Evolutionary conservation across 1,140 invertebrate genomes (phyloP), one percentile per base, ranked within the genome.

Genomic region (Drosophila tani): DNA sequence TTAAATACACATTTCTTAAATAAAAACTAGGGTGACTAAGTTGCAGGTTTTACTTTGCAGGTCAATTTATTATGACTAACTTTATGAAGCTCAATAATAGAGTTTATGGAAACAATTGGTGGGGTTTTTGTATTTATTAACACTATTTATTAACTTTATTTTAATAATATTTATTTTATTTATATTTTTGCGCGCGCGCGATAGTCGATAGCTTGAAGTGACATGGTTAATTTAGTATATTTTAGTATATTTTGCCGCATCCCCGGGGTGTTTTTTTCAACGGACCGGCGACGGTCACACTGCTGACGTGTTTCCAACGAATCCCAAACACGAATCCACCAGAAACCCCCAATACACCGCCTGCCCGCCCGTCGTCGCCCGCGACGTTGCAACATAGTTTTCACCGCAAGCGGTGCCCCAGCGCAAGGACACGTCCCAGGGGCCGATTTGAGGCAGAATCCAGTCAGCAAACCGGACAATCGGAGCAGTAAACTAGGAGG

Each of bases 331-430:
- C 63, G 58, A 50, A 66, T 45, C 40, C 57, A 64, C 57, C 40
- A 35, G 40, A 63, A 63, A 66, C 57, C 63, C 40, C 56, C 58
- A 32, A 65, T 19, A 56, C 35, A 24, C 62, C 62, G 38, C 38
- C 62, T 38, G 21, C 55, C 6, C 40, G 40, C 15, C 32, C 32
- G 32, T 29, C 49, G 50, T 17, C 53, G 19, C 32, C 53, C n/a
- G 53, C 55, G 35, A 57, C 55, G 60, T 68, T 68, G 50, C 57
- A 55, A 58, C 71, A 53, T 35, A 57, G 29, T 56, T 41, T 66
- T 57, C 38, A 56, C 24, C 47, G 57, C n/a, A 56, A 78, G 14
- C 58, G 51, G 56, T 62, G 63, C 40, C 53, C 27, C 46, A 66
- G 8, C 51, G 7, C 27, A 40, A n/a, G n/a, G 11, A 15, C 35